Conservation (phyloP, 2,113 vertebrate genomes). For the Clarias gariepinus region DNA sequence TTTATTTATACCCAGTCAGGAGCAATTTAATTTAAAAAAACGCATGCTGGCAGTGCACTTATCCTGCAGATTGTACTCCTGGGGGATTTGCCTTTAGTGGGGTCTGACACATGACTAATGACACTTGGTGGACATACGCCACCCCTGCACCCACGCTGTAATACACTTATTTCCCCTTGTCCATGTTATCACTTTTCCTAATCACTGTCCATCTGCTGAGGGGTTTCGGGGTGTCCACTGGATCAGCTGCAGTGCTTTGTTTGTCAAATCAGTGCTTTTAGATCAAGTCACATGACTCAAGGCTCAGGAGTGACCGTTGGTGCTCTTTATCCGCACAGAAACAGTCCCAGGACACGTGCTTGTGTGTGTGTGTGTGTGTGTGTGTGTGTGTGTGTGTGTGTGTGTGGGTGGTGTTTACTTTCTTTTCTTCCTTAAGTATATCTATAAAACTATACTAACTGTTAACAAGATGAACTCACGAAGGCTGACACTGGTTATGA, state of each 20-base stretch:
- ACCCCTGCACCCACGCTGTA: background rate
- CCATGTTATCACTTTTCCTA: background rate
- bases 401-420: constrained; percentile 7
- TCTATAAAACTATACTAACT: background rate
- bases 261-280: background rate
- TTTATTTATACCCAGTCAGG: background rate
- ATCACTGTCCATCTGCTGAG: background rate
- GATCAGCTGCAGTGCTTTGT: background rate
- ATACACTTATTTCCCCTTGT: constrained; percentile 4
- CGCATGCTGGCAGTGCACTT: background rate
- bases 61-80: background rate
- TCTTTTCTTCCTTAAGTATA: background rate
- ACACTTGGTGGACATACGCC: background rate
- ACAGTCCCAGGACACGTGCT: background rate
- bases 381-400: background rate
- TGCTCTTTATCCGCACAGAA: background rate
- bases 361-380: constrained; percentile 7
- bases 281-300: background rate
- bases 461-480: background rate
- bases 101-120: constrained; percentile 5
- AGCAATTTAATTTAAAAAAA: background rate
- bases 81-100: background rate
- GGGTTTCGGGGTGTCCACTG: background rate
- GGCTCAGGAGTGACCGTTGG: background rate
- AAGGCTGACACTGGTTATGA: no score